These are phyloP conservation scores for Ammospiza caudacuta DNA, from an alignment of 2,113 vertebrate species.

Conservation along the genomic window DNA sequence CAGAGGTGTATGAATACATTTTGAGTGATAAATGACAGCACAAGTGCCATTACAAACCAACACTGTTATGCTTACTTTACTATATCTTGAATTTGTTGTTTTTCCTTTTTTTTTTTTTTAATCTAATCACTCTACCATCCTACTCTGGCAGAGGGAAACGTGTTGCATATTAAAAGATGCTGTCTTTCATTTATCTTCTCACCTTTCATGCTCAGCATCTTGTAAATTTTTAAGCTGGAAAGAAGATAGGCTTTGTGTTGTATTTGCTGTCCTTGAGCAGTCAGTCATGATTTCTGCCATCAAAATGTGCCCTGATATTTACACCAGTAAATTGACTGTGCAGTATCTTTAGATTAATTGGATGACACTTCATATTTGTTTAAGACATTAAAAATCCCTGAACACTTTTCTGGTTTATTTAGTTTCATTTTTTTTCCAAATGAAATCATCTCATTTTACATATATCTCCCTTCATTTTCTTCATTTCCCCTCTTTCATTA, in stretches of 20 bases:
- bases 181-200: constrained; percentile 21
- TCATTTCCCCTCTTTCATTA: neutral
- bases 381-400: neutral
- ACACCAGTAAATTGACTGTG: neutral
- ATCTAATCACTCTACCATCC: neutral
- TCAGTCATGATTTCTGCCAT: constrained; percentile 16
- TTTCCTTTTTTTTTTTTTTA: neutral
- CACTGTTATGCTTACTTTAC: neutral
- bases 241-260: neutral
- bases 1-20: neutral
- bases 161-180: neutral
- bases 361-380: neutral
- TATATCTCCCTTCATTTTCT: neutral
- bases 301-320: constrained; percentile 20
- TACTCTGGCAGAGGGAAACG: neutral
- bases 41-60: neutral
- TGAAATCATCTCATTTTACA: neutral
- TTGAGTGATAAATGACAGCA: neutral
- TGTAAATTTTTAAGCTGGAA: neutral
- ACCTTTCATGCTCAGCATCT: neutral
- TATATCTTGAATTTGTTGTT: neutral
- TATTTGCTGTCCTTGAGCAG: constrained; percentile 29
- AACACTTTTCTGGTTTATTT: neutral
- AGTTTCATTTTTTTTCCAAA: neutral
- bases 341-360: constrained; percentile 20